phyloP scores from a whole-genome alignment of 2,113 vertebrate genomes.

The Apodemus speciosus region DNA sequence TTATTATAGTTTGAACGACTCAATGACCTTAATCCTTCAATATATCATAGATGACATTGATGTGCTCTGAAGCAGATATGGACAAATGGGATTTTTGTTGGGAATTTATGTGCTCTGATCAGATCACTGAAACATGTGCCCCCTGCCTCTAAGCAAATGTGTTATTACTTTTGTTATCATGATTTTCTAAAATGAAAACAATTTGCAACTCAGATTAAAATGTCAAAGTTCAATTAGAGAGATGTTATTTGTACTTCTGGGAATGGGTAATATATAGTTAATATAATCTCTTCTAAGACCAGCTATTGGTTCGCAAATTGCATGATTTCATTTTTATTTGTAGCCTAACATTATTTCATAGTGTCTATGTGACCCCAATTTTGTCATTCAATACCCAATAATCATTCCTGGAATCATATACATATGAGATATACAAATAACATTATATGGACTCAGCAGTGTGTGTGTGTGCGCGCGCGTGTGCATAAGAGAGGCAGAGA shows the following conservation, averaged over 20 bases:
- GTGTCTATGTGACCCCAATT: neutral
- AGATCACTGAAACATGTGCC: no score
- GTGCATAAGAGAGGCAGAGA: neutral
- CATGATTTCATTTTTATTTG: neutral
- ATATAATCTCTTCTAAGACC: no score
- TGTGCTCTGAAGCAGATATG: neutral
- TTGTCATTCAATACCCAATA: no score
- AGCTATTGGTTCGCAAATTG: neutral
- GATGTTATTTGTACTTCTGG: neutral
- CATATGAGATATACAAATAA: neutral
- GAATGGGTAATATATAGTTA: neutral
- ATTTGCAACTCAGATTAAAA: neutral
- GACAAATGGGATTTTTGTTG: neutral
- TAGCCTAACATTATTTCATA: neutral
- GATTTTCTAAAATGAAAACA: neutral
- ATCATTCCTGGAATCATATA: neutral
- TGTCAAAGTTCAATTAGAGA: neutral
- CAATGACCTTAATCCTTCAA: neutral
- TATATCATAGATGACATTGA: neutral
- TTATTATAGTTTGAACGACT: neutral
- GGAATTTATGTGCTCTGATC: neutral
- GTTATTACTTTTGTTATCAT: neutral
- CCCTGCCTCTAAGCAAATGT: neutral
- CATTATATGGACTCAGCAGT: neutral
- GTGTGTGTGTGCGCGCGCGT: neutral